Base-by-base conservation (phyloP, 30 jellyfish, hydroid and myxozoan genomes). In the Hydractinia echinata region DNA sequence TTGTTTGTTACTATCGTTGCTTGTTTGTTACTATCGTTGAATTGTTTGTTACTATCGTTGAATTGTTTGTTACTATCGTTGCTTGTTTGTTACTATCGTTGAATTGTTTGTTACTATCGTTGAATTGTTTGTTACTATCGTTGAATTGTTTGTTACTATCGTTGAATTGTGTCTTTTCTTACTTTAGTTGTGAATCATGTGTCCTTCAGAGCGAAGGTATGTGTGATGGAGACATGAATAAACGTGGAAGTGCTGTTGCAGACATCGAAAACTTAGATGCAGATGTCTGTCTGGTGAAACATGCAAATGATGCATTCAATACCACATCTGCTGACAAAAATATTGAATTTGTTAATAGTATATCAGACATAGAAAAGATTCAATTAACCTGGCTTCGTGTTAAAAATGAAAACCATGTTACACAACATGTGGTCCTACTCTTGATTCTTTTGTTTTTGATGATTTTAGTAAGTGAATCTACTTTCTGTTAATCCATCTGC, bases 371-470 rank as follows among this genome's bases (percentile, higher is more conserved):
- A 6, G 74, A 64, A 64, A 64, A 64, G 16, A 64, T 64, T 6
- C 19, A 64, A 13, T n/a, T 64, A 51, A 64, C 51, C 74, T 64
- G 74, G 74, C 39, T 56, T 48, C 15, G 30, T 9, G 74, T 55
- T 54, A 55, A 6, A 48, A 94, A 86, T 48, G 7, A 64, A 67
- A 88, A 82, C 55, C 95, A 91, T 21, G 86, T 85, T 56, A 91
- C 90, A 7, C 89, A 89, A 13, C 97, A 91, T 73, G 84, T 91
- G 74, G 77, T 91, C 50, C 76, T 91, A 54, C 39, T 85, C 11
- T 81, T 91, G 4, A 69, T 83, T 54, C 74, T 85, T 83, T 69
- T 85, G 18, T 64, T 91, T 55, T 73, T 86, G 54, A 60, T 87
- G 0, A 70, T 79, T 51, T 64, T 91, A 90, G 97, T 91, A 67